Conservation (phyloP, 2,888 invertebrate genomes). For the Rhyacophila evoluta region DNA sequence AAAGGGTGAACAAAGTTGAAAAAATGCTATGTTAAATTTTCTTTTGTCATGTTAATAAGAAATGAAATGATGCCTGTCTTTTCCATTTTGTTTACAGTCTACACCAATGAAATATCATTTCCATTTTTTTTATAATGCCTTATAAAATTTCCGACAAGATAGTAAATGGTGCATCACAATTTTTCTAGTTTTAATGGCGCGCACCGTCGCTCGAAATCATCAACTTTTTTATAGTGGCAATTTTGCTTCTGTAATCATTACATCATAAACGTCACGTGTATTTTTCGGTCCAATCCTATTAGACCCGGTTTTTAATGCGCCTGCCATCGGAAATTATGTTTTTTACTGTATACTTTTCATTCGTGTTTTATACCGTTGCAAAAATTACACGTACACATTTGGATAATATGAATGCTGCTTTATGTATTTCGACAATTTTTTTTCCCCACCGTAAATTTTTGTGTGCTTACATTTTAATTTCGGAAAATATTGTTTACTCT, state of each 20-base stretch:
- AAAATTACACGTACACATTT: background rate
- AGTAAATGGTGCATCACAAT: background rate
- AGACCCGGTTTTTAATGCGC: background rate
- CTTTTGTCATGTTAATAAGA: no score
- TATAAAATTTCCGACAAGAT: background rate
- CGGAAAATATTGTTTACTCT: background rate
- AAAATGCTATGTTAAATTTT: background rate
- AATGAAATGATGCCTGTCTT: background rate
- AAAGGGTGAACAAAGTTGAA: no score
- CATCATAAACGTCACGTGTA: conserved; percentile 13
- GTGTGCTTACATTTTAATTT: background rate
- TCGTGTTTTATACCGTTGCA: conserved; percentile 10
- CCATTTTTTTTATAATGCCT: background rate
- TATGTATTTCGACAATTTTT: background rate
- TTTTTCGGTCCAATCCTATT: conserved; percentile 10
- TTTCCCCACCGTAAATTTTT: background rate
- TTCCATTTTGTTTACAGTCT: background rate
- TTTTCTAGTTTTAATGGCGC: conserved; percentile 2
- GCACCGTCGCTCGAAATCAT: background rate
- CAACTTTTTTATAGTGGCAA: conserved; percentile 4
- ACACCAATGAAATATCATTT: background rate
- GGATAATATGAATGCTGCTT: background rate
- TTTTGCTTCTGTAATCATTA: background rate
- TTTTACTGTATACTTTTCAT: background rate
- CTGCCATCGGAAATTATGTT: conserved; percentile 19